Base-by-base conservation (phyloP, 2,113 vertebrate genomes). In the Cynocephalus volans region DNA sequence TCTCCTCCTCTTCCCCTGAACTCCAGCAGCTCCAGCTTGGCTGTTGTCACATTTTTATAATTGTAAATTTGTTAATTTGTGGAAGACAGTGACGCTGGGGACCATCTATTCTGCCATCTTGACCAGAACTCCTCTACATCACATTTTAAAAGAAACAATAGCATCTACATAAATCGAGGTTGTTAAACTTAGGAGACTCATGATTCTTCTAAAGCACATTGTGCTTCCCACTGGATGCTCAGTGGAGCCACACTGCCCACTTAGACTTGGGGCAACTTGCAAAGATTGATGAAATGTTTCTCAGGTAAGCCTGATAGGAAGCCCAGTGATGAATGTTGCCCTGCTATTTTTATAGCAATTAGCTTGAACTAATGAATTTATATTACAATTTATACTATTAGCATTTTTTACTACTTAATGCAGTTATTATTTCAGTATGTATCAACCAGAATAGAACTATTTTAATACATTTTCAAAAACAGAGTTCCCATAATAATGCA, bases 211-310 rank as follows among this genome's bases (percentile, higher is more conserved):
- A 83, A 64, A 62, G 33, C 15, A 23, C 10, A 28, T 21, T 31
- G 2, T 48, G 23, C 3, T 75, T 70, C 17, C 41, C 15, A 8
- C 1, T 23, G 79, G 26, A 70, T 62, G 6, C 3, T 3, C 18
- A 64, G 31, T 50, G 8, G 12, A 56, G 28, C 17, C 56, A 36
- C 10, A 60, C 8, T 89, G 8, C 6, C 4, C 11, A n/a, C 1
- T 9, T 13, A 58, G 2, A 65, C 10, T 13, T 28, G 45, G 21
- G 36, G 19, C 56, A 56, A 50, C 3, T 19, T 1, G 0, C 5
- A 50, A 70, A 76, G 9, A 64, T 6, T 33, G 8, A 33, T 11
- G 8, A 14, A 60, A 56, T 64, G 1, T 31, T 88, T 83, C 21
- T 54, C 28, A 82, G 11, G 41, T 50, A 31, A 69, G 23, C 19